Base-by-base conservation (phyloP, 2,113 vertebrate genomes). In the Nothoprocta perdicaria region DNA sequence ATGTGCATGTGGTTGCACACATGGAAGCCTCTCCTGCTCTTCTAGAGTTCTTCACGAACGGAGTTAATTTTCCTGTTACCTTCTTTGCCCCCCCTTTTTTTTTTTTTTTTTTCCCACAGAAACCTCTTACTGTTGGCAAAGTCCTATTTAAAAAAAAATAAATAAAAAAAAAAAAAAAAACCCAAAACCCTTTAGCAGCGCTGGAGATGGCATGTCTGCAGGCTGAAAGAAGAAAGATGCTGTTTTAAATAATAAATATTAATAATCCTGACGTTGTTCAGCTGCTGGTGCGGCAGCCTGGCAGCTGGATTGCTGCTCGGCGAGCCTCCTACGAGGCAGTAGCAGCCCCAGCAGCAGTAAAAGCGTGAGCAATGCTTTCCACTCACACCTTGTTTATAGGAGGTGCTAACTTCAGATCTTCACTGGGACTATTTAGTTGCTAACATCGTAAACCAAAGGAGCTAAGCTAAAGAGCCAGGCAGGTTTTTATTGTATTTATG, bases 101-200 rank as follows among this genome's bases (percentile, higher is more conserved):
- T 21, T 67, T 45, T 45, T 31, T 67, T 33, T 69, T 35, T 50
- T 52, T 14, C 14, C 50, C 78, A 10, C 69, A 21, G 60, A 58
- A 84, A 26, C 52, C 12, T 52, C 4, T 80, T 66, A 43, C 1
- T 71, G 4, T 21, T 67, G 33, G 4, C 77, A 26, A 19, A n/a
- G 38, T 67, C 26, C n/a, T 31, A 52, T 9, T 41, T 41, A n/a
- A 60, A 61, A 27, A 82, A n/a, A 68, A 21, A 15, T 43, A 14
- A 18, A 46, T 19, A 46, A 46, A 46, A 46, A 16, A 45, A 45
- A 45, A 15, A 45, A 14, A 45, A 16, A 19, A 18, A n/a, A n/a
- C n/a, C n/a, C n/a, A n/a, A n/a, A n/a, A n/a, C n/a, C 14, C 48
- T 1, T 0, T 1, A 1, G 5, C 48, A 73, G 6, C 6, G 1